Evolutionary conservation across 2,888 invertebrate species (phyloP).

Genomic region (Epiperipatus broadwayi): DNA sequence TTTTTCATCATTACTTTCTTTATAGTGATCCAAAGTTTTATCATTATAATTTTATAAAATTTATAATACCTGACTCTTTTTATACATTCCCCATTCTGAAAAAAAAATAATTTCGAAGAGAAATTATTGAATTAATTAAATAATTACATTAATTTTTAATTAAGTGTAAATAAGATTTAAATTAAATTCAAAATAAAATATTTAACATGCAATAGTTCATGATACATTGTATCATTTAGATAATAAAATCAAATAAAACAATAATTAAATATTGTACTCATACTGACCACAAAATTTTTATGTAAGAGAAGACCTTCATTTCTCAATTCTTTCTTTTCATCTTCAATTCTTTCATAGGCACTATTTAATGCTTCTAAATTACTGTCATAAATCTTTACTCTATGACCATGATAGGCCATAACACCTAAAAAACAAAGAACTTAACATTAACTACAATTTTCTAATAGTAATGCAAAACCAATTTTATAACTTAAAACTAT

Average conservation of each 20-base stretch:
- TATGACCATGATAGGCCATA: conserved; percentile 31
- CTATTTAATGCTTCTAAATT: conserved; percentile 24
- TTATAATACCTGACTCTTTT: no score
- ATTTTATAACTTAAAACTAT: no score
- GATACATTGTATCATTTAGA: background rate
- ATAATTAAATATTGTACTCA: conserved; percentile 5
- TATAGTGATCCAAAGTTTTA: no score
- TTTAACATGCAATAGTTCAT: background rate
- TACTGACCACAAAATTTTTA: conserved; percentile 26
- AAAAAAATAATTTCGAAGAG: no score
- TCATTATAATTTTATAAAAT: no score
- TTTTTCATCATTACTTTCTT: no score
- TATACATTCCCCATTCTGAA: no score
- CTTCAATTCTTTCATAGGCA: conserved; percentile 26
- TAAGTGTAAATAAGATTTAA: no score
- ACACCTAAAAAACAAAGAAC: conserved; percentile 25
- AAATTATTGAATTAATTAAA: no score
- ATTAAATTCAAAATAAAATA: no score
- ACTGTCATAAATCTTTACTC: conserved; percentile 29
- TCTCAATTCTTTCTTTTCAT: conserved; percentile 27
- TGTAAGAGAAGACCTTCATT: conserved; percentile 28
- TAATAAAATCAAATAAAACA: conserved; percentile 1
- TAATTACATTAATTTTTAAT: no score
- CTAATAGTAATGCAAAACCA: no score
- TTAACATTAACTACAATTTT: conserved; percentile 18